Percentiles rank a stretch among this genome's conserved stretches.
Evolutionary conservation across 2,888 invertebrate species (phyloP).

Genomic region (Helicoverpa assulta): DNA sequence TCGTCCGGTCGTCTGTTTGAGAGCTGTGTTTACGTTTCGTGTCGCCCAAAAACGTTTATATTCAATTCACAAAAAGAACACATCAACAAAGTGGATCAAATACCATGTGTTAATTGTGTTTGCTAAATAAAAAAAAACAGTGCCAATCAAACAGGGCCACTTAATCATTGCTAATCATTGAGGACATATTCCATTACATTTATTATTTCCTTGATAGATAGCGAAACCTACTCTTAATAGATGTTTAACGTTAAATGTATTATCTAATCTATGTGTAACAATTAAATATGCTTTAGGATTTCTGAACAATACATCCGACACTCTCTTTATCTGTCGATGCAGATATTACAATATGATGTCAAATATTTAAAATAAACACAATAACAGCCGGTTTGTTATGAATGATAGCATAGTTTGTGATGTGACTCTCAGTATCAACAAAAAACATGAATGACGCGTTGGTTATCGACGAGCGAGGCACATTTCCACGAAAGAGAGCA

Average conservation of each 20-base stretch:
- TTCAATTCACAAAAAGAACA: constrained; percentile 60
- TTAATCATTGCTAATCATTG: constrained; percentile 69
- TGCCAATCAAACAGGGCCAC: constrained; percentile 66
- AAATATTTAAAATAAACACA: constrained; percentile 55
- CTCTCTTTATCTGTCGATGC: constrained; percentile 43
- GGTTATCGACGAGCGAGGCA: constrained; percentile 58
- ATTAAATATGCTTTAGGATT: constrained; percentile 49
- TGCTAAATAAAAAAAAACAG: constrained; percentile 18
- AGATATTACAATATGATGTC: constrained; percentile 51
- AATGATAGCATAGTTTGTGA: constrained; percentile 64
- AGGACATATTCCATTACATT: constrained; percentile 64
- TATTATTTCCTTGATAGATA: constrained; percentile 79
- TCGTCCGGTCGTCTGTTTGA: constrained; percentile 79
- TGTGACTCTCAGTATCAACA: constrained; percentile 62
- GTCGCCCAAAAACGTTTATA: constrained; percentile 75
- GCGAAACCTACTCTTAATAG: constrained; percentile 50
- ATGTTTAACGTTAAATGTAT: constrained; percentile 35
- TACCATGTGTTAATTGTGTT: constrained; percentile 23
- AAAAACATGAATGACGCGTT: constrained; percentile 54
- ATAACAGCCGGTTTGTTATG: constrained; percentile 65
- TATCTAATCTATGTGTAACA: constrained; percentile 67
- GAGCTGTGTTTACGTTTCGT: constrained; percentile 78
- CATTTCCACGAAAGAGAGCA: constrained; percentile 70
- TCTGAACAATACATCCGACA: constrained; percentile 23
- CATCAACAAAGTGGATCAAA: constrained; percentile 22